Evolutionary conservation across 2,797 vertebrate species (phyloP).

Genomic region (Ceryle rudis): DNA sequence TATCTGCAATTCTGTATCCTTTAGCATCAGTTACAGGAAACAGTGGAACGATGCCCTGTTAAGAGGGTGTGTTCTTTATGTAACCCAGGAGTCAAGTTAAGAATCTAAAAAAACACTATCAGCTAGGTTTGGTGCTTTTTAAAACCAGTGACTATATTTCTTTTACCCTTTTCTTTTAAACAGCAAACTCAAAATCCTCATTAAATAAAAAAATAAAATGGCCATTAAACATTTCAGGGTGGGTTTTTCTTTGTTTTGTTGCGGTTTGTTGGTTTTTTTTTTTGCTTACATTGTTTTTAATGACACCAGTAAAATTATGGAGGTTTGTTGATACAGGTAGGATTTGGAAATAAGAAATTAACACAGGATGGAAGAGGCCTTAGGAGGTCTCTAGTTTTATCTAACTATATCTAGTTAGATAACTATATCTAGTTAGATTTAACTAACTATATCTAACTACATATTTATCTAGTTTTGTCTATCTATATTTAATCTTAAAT

Average conservation of each 20-base stretch:
- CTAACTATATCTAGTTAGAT: too few relatives aligned
- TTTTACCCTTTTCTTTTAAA: not conserved
- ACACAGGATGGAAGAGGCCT: not conserved
- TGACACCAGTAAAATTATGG: not conserved
- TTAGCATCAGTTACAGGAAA: not conserved
- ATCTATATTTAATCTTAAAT: not conserved
- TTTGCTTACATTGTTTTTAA: not conserved
- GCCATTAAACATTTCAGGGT: not conserved
- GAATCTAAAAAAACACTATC: not conserved
- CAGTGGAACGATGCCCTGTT: not conserved
- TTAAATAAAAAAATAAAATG: not conserved
- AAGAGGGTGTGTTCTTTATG: not conserved
- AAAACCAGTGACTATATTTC: not conserved
- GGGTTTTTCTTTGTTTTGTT: too few relatives aligned
- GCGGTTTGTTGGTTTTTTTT: too few relatives aligned
- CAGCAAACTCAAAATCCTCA: not conserved
- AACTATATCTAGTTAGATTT: too few relatives aligned
- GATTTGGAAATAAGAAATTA: not conserved
- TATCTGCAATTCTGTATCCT: not conserved
- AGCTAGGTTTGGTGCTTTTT: not conserved
- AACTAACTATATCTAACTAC: too few relatives aligned
- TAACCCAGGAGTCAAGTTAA: not conserved
- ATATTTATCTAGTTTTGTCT: too few relatives aligned
- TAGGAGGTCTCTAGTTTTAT: not conserved
- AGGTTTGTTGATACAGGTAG: not conserved